These are phyloP conservation scores for Tuberolachnus salignus DNA, from an alignment of 2,888 invertebrate genomes.

Conservation along the genomic window DNA sequence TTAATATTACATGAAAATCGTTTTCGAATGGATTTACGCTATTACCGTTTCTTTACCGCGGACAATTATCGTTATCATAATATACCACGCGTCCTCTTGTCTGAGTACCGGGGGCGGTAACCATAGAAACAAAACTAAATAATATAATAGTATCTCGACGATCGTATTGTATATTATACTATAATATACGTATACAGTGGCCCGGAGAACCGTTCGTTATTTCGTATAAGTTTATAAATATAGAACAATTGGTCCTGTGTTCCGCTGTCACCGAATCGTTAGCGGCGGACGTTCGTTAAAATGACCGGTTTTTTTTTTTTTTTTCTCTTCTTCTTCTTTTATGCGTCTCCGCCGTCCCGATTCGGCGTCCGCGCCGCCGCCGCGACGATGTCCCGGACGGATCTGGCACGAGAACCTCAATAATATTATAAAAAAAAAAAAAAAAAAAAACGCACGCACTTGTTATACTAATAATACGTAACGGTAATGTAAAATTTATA, in stretches of 20 bases:
- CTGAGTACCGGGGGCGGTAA: no score
- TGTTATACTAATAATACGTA: background rate
- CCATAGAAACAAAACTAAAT: no score
- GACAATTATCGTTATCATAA: no score
- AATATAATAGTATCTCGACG: no score
- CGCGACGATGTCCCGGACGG: background rate
- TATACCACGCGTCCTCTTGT: no score
- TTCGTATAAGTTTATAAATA: background rate
- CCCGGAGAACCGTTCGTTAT: background rate
- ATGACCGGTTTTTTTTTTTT: background rate
- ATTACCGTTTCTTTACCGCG: no score
- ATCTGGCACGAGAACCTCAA: background rate
- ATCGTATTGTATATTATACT: no score
- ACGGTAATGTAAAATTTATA: background rate
- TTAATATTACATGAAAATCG: no score
- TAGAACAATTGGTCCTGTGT: conserved; percentile 10
- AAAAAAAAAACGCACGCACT: background rate
- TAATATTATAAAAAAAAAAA: background rate
- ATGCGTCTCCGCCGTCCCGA: no score
- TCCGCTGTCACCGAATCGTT: background rate
- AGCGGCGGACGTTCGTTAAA: background rate
- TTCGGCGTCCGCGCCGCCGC: no score
- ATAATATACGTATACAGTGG: background rate
- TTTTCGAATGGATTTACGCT: no score
- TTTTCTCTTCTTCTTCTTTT: background rate